Evolutionary conservation across 2,888 invertebrate genomes (phyloP).

Genomic region (Eupelmus urozonus): DNA sequence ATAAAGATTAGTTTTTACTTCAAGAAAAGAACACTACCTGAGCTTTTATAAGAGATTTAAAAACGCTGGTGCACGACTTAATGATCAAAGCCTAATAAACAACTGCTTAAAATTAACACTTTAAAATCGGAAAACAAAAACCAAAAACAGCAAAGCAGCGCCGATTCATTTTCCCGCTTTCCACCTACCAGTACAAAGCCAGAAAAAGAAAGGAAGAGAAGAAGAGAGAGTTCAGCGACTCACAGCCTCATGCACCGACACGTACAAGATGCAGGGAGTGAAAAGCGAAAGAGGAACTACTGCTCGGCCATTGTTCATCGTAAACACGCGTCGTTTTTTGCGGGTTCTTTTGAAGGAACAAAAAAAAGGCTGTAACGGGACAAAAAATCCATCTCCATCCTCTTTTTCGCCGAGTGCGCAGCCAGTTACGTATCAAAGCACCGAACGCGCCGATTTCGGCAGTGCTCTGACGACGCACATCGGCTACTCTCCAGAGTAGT

Average conservation of each 20-base stretch:
- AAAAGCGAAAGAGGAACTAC: slow-evolving; percentile 15
- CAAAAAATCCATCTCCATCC: slow-evolving; percentile 25
- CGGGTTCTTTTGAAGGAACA: slow-evolving; percentile 8
- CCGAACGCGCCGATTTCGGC: not conserved
- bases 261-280: not conserved
- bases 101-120: not conserved
- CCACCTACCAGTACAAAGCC: not conserved
- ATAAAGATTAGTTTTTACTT: no score
- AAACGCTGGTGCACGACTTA: no score
- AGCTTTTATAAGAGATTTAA: no score
- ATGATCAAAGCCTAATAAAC: not conserved
- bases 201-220: no score
- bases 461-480: slow-evolving; percentile 3
- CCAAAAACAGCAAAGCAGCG: not conserved
- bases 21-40: no score
- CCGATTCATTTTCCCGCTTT: slow-evolving; percentile 19
- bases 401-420: not conserved
- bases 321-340: slow-evolving; percentile 4
- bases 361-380: not conserved
- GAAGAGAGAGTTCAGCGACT: not conserved
- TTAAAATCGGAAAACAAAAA: not conserved
- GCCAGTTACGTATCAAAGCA: slow-evolving; percentile 5
- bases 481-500: not conserved
- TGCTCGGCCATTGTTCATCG: slow-evolving; percentile 18
- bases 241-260: not conserved